phyloP scores from a whole-genome alignment of 2,113 vertebrate species.

The Pseudonaja textilis region DNA sequence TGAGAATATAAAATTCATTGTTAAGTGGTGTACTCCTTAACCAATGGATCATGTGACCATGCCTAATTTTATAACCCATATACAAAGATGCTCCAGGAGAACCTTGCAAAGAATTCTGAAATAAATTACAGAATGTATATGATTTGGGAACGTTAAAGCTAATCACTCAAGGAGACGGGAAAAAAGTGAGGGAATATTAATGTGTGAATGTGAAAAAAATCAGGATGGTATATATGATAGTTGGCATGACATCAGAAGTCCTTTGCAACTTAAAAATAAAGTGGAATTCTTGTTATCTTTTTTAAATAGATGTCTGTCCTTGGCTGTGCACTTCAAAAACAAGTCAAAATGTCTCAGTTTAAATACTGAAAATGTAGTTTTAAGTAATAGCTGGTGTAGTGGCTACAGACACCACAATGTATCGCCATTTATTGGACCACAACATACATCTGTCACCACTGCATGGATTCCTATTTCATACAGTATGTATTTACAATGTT shows the following conservation, averaged over 20 bases:
- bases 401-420: neutral
- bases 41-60: neutral
- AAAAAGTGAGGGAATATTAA: neutral
- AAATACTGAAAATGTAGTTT: neutral
- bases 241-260: neutral
- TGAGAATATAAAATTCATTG: neutral
- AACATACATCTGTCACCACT: neutral
- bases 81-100: neutral
- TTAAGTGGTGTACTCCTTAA: neutral
- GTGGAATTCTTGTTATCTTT: neutral
- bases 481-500: neutral
- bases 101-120: constrained; percentile 2
- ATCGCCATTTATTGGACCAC: neutral
- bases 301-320: neutral
- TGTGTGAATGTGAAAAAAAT: neutral
- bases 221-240: neutral
- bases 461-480: neutral
- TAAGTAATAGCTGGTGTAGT: neutral
- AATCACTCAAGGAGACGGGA: neutral
- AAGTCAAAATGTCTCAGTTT: neutral
- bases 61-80: neutral
- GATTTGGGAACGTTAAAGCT: neutral
- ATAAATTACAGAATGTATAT: neutral
- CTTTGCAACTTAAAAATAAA: neutral
- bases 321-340: neutral